Conservation (phyloP, 2,888 invertebrate species). For the Drosophila infuscata region DNA sequence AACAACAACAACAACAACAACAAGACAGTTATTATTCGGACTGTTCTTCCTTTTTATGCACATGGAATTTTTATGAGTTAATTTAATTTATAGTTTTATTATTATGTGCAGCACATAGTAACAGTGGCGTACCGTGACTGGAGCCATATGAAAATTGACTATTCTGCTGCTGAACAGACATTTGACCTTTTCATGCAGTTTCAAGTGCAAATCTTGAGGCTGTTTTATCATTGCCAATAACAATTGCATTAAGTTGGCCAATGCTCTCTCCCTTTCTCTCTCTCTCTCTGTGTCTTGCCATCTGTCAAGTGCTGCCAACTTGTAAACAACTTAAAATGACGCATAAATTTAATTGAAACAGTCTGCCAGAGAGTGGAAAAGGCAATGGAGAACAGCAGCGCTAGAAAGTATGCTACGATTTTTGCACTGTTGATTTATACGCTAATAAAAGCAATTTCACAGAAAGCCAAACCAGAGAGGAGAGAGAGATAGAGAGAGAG, state of each 20-base stretch:
- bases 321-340: conserved; percentile 77
- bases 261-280: neutral
- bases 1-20: conserved; percentile 58
- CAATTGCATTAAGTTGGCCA: conserved; percentile 51
- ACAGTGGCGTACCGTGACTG: conserved; percentile 33
- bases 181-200: conserved; percentile 40
- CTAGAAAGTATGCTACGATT: conserved; percentile 71
- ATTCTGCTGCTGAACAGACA: neutral
- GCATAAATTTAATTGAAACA: conserved; percentile 79
- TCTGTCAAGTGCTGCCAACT: conserved; percentile 47
- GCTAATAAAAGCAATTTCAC: conserved; percentile 78
- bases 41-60: conserved; percentile 76
- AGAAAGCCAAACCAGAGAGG: conserved; percentile 60
- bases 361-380: conserved; percentile 8
- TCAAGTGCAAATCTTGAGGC: conserved; percentile 49
- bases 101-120: conserved; percentile 81
- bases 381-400: conserved; percentile 5
- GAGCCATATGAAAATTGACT: conserved; percentile 43
- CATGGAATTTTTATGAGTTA: conserved; percentile 85
- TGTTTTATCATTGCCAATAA: conserved; percentile 15
- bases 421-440: conserved; percentile 79
- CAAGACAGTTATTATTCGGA: conserved; percentile 74
- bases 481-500: neutral
- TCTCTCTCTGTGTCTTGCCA: neutral
- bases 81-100: conserved; percentile 85